phyloP scores from a whole-genome alignment of 2,888 invertebrate species.

The Punctoribates punctum region DNA sequence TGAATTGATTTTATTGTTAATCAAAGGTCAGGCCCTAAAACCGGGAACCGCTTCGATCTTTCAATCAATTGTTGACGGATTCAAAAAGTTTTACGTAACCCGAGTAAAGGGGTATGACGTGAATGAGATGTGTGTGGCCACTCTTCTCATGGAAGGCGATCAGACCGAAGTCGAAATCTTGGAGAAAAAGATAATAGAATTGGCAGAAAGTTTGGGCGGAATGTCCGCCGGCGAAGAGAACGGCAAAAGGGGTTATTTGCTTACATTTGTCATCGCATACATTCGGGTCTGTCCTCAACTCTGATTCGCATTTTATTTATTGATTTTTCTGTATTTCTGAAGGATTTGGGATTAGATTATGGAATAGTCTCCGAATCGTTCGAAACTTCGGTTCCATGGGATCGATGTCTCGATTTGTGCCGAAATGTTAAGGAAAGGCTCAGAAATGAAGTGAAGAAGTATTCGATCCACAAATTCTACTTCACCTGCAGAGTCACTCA shows the following conservation, averaged over 20 bases:
- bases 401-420: conserved; percentile 68
- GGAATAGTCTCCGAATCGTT: conserved; percentile 91
- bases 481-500: conserved; percentile 86
- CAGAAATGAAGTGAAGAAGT: conserved; percentile 56
- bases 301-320: conserved; percentile 36
- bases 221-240: conserved; percentile 87
- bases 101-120: conserved; percentile 80
- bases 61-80: conserved; percentile 67
- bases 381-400: conserved; percentile 98
- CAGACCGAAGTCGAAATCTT: conserved; percentile 67
- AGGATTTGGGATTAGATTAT: conserved; percentile 87
- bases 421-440: conserved; percentile 82
- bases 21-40: conserved; percentile 57
- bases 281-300: conserved; percentile 66
- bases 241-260: conserved; percentile 88
- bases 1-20: too few species aligned
- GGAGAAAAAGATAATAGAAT: conserved; percentile 71
- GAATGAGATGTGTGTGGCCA: conserved; percentile 78
- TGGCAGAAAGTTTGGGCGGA: conserved; percentile 71
- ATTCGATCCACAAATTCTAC: conserved; percentile 61
- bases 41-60: conserved; percentile 59
- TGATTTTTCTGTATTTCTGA: conserved; percentile 48
- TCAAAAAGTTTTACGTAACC: conserved; percentile 83
- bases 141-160: conserved; percentile 80
- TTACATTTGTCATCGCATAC: conserved; percentile 98